Evolutionary conservation across 2,797 vertebrate species (phyloP).

Genomic region (Myotis planiceps): DNA sequence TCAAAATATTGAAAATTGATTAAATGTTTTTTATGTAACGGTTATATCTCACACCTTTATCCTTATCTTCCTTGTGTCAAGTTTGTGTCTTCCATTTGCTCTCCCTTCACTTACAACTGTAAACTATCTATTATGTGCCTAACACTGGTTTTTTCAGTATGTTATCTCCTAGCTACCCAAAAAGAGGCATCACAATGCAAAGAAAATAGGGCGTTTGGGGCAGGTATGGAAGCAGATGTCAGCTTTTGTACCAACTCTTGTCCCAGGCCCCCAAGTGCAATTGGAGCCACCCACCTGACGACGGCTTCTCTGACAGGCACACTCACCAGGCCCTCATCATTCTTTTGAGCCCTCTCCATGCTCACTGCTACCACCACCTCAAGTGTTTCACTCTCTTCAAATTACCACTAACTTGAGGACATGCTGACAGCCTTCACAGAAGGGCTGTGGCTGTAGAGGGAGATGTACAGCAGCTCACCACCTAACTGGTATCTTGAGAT

Average conservation of each 20-base stretch:
- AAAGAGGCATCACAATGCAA: neutral
- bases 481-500: neutral
- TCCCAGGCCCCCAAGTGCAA: too few species aligned
- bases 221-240: neutral
- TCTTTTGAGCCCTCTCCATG: neutral
- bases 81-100: neutral
- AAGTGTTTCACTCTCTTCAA: neutral
- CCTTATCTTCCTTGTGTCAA: neutral
- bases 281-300: neutral
- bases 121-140: neutral
- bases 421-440: neutral
- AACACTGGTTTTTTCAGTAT: neutral
- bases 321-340: neutral
- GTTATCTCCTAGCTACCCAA: neutral
- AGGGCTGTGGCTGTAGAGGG: neutral
- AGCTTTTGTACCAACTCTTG: neutral
- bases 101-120: neutral
- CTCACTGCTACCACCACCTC: too few species aligned
- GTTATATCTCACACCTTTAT: conserved; percentile 28
- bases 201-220: neutral
- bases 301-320: neutral
- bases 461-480: neutral
- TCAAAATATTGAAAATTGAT: conserved; percentile 26
- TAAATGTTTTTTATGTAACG: neutral
- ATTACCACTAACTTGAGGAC: neutral